Evolutionary conservation across 2,797 vertebrate species (phyloP).

Genomic region (Allobates femoralis): DNA sequence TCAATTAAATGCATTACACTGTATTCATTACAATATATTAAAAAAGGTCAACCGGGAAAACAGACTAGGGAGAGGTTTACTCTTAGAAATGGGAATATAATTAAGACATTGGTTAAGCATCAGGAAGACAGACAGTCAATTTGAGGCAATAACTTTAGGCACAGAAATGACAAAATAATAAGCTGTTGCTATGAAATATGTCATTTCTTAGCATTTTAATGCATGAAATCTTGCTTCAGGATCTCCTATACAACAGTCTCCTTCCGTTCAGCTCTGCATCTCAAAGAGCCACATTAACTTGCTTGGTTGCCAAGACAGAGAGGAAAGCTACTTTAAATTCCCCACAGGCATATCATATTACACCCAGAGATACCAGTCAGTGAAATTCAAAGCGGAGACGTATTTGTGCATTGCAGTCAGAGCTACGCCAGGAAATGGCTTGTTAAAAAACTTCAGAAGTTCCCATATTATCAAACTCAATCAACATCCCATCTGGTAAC

Average conservation of each 20-base stretch:
- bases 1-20: background rate
- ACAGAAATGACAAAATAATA: background rate
- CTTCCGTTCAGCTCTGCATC: slow-evolving; percentile 8
- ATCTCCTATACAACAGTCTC: background rate
- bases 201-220: background rate
- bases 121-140: background rate
- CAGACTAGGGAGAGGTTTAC: background rate
- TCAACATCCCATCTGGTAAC: slow-evolving; percentile 12
- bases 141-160: background rate
- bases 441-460: slow-evolving; percentile 53
- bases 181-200: background rate
- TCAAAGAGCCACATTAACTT: slow-evolving; percentile 28
- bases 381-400: slow-evolving; percentile 53
- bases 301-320: slow-evolving; percentile 35
- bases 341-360: slow-evolving; percentile 40
- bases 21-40: background rate
- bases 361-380: slow-evolving; percentile 44
- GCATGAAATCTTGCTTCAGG: background rate
- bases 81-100: background rate
- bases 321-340: slow-evolving; percentile 41
- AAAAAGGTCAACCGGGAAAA: background rate
- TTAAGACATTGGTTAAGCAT: background rate
- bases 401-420: slow-evolving; percentile 49
- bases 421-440: slow-evolving; percentile 45
- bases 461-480: slow-evolving; percentile 41